Percentiles rank a stretch among this genome's conserved stretches.
These are phyloP conservation scores for Antennarius striatus DNA, from an alignment of 2,113 vertebrate genomes.

Conservation along the genomic window DNA sequence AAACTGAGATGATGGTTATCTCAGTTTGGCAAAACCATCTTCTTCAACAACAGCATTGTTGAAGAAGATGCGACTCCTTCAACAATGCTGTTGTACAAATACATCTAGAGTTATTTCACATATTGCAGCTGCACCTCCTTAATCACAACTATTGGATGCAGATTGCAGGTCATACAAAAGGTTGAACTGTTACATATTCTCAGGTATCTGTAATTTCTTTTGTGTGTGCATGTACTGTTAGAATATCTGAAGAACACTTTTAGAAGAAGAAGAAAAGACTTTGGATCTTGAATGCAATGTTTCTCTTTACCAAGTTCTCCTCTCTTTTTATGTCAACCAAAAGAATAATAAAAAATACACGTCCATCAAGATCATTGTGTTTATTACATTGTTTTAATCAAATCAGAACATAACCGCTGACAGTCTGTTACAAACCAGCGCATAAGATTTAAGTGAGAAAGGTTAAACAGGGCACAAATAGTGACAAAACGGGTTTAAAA, in stretches of 20 bases:
- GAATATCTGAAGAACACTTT: not conserved
- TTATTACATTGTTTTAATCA: constrained; percentile 67
- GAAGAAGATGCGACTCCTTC: no score
- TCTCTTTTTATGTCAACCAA: constrained; percentile 11
- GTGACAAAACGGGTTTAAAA: constrained; percentile 33
- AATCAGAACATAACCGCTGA: constrained; percentile 38
- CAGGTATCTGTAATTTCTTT: not conserved
- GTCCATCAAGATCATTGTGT: constrained; percentile 30
- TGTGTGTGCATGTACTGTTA: constrained; percentile 16
- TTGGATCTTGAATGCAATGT: constrained; percentile 15
- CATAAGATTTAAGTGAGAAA: constrained; percentile 41
- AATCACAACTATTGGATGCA: not conserved
- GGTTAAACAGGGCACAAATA: constrained; percentile 30
- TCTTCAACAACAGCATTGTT: no score
- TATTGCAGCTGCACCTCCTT: not conserved
- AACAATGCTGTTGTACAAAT: no score
- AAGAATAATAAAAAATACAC: constrained; percentile 2
- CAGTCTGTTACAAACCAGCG: constrained; percentile 51
- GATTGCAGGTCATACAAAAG: not conserved
- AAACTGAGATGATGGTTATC: no score
- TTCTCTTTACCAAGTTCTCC: constrained; percentile 9
- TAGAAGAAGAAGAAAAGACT: constrained; percentile 1
- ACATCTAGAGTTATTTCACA: not conserved
- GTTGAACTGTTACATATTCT: constrained; percentile 8
- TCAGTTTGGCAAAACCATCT: no score